Evolutionary conservation across 2,113 vertebrate species (phyloP).

Genomic region (Corvus cornix): DNA sequence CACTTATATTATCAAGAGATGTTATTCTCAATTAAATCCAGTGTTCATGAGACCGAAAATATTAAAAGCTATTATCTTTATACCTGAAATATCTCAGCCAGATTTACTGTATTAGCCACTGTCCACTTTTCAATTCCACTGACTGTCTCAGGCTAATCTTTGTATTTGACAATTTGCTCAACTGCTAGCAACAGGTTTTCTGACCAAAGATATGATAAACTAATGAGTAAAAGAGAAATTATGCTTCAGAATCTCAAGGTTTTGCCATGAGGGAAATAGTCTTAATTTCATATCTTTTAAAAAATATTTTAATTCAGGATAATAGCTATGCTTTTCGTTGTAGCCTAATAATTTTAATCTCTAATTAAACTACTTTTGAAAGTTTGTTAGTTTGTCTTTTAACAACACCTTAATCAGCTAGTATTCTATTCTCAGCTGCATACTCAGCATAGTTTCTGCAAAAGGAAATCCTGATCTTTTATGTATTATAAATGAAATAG

Average conservation of each 20-base stretch:
- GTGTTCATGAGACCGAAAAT: background rate
- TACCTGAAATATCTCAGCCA: background rate
- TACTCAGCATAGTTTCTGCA: background rate
- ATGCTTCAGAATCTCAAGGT: background rate
- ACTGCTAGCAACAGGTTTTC: background rate
- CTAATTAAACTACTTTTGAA: background rate
- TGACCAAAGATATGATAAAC: background rate
- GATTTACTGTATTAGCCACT: background rate
- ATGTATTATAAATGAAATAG: constrained; percentile 53
- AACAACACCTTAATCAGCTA: background rate
- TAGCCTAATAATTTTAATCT: background rate
- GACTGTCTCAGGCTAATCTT: background rate
- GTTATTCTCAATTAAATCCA: background rate
- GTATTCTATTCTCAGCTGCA: background rate
- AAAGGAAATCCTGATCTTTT: constrained; percentile 4
- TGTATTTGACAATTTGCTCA: background rate
- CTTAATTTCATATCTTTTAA: background rate
- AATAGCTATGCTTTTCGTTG: background rate
- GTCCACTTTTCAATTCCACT: background rate
- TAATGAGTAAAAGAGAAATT: background rate
- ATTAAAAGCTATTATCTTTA: background rate
- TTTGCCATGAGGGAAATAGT: background rate
- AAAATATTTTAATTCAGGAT: background rate
- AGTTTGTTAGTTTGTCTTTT: background rate
- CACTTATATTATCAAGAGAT: background rate